phyloP scores from a whole-genome alignment of 2,797 vertebrate species.

The Onychomys leucogaster region DNA sequence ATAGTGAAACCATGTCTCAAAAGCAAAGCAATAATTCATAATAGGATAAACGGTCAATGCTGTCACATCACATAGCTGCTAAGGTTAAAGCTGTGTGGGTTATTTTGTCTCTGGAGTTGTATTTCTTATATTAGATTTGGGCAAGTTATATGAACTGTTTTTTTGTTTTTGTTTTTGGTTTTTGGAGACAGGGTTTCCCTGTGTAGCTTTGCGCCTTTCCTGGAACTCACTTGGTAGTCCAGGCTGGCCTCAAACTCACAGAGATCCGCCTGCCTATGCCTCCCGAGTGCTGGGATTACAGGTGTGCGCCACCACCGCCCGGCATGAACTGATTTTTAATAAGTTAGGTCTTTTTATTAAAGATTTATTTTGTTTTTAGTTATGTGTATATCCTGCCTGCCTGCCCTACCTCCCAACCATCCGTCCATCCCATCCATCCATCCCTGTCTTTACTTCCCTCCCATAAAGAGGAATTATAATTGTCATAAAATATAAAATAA shows the following conservation, averaged over 20 bases:
- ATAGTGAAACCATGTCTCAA: background rate
- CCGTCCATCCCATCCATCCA: background rate
- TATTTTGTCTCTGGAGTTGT: slow-evolving; percentile 17
- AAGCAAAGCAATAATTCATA: background rate
- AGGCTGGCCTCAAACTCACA: too few relatives aligned
- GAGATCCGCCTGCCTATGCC: too few relatives aligned
- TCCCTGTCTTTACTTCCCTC: background rate
- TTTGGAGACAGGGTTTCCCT: too few relatives aligned
- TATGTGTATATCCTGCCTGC: background rate
- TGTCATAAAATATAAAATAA: background rate
- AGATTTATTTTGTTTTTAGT: background rate
- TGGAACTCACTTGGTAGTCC: too few relatives aligned
- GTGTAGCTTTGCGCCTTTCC: too few relatives aligned
- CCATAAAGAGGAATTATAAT: background rate
- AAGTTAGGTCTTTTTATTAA: background rate
- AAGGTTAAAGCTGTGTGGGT: background rate
- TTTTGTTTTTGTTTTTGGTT: background rate
- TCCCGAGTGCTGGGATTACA: too few relatives aligned
- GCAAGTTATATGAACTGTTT: slow-evolving; percentile 4
- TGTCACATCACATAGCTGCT: background rate
- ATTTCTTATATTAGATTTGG: background rate
- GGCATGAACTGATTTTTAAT: background rate
- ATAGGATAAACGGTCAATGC: background rate
- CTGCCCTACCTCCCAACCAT: background rate
- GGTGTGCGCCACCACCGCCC: too few relatives aligned